Percentiles rank a stretch among this genome's conserved stretches.
Evolutionary conservation across 2,888 invertebrate genomes (phyloP).

Genomic region (Anoplius nigerrimus): DNA sequence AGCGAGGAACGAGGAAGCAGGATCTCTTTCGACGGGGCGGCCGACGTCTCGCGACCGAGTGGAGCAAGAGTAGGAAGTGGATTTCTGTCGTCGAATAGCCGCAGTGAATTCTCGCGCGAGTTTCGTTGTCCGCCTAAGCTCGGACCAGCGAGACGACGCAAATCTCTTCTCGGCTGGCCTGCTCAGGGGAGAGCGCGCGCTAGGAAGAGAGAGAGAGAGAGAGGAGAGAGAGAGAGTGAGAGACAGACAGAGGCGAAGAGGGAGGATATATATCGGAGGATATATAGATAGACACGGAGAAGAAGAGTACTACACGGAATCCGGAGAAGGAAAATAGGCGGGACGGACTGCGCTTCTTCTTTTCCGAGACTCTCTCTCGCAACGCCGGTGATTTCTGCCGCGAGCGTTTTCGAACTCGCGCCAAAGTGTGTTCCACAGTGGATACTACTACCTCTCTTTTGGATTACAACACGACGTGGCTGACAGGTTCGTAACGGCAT

Average conservation of each 20-base stretch:
- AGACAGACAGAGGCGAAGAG: not conserved
- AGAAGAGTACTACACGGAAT: not conserved
- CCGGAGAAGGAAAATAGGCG: not conserved
- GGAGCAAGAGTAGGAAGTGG: not conserved
- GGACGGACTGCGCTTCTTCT: not conserved
- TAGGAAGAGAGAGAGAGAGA: too few relatives aligned
- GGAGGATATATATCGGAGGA: not conserved
- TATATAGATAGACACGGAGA: not conserved
- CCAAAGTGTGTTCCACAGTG: conserved; percentile 50
- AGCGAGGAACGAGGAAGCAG: too few relatives aligned
- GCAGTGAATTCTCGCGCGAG: too few relatives aligned
- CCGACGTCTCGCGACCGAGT: not conserved
- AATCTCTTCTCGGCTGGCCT: too few relatives aligned
- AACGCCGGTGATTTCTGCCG: conserved; percentile 34
- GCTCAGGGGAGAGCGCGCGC: too few relatives aligned
- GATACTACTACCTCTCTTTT: conserved; percentile 44
- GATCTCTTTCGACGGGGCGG: too few relatives aligned
- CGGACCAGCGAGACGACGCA: too few relatives aligned
- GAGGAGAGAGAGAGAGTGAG: not conserved
- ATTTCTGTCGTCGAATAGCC: too few relatives aligned
- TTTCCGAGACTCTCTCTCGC: conserved; percentile 30
- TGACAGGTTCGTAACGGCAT: conserved; percentile 41
- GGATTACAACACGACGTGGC: conserved; percentile 45
- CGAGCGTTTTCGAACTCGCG: conserved; percentile 43
- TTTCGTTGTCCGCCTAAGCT: too few relatives aligned